Conservation (phyloP, 2,888 invertebrate genomes). For the Cataglyphis albicans region DNA sequence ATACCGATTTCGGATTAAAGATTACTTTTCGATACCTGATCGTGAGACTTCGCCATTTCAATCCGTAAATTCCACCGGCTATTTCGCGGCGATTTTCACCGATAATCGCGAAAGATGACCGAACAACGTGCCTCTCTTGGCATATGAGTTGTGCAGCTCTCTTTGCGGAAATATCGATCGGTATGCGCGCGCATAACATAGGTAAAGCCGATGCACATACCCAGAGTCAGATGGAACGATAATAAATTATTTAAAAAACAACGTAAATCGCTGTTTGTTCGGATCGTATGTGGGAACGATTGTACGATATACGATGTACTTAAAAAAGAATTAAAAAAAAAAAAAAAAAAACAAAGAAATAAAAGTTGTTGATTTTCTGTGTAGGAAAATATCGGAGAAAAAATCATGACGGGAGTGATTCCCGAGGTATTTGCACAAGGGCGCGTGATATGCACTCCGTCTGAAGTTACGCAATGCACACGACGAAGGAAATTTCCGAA, state of each 20-base stretch:
- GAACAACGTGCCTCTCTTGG: not conserved
- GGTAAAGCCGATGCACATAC: not conserved
- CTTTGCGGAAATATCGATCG: slow-evolving; percentile 40
- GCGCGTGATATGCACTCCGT: not conserved
- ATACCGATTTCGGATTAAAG: slow-evolving; percentile 18
- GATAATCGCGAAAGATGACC: not conserved
- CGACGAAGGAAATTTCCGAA: slow-evolving; percentile 30
- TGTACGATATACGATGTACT: not conserved
- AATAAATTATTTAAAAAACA: not conserved
- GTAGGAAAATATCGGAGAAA: not conserved
- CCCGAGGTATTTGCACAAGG: not conserved
- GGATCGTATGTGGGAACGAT: too few species aligned
- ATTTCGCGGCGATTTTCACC: slow-evolving; percentile 25
- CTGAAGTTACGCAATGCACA: slow-evolving; percentile 18
- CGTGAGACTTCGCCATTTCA: not conserved
- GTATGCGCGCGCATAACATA: slow-evolving; percentile 29
- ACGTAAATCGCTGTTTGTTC: not conserved
- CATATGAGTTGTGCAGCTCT: not conserved
- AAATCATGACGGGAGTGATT: not conserved
- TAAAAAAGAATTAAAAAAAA: not conserved
- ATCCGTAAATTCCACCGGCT: not conserved
- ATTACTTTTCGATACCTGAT: not conserved
- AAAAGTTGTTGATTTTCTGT: not conserved
- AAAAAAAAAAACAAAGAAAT: not conserved
- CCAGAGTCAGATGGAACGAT: not conserved